Base-by-base conservation (phyloP, 2,797 vertebrate species). In the Gouania willdenowi region DNA sequence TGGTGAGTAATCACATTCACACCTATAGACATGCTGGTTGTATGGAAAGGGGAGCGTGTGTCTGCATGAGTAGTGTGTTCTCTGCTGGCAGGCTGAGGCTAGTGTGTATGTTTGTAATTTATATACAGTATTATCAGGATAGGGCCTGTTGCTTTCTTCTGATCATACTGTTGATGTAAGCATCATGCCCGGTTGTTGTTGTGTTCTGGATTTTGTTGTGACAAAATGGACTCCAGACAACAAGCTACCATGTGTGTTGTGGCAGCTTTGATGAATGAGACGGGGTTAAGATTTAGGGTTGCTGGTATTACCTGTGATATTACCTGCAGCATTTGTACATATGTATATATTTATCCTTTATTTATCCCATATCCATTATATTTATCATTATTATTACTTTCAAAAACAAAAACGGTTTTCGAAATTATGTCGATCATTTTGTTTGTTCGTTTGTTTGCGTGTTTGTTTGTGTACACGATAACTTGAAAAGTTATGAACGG, bases 1-100 rank as follows among this genome's bases (percentile, higher is more conserved):
- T 65, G 68, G 63, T 81, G 79, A 81, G 66, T 86, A 84, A 88
- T 86, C 81, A 70, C 79, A 70, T 72, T 69, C 70, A 58, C 82
- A 86, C 82, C 82, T 87, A 81, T 84, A 80, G 75, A 75, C 44
- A 62, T 38, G 65, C 64, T 41, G 22, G 31, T 68, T 11, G 42
- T 49, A 51, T 49, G 47, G 75, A 77, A 68, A n/a, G 66, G 38
- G 27, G 57, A 64, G 45, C 15, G 22, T 32, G 28, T n/a, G 48
- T 17, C 46, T 32, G 54, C 30, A 42, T 30, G 41, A 18, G 23
- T 49, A 31, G 26, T 39, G 40, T 57, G 39, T 49, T 48, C 26
- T 48, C 15, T 12, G 33, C 3, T 31, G 53, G 45, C 25, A 21
- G 30, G 16, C 10, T 4, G n/a, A n/a, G n/a, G n/a, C n/a, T n/a